Percentiles rank a stretch among this genome's conserved stretches.
phyloP scores from a whole-genome alignment of 2,113 vertebrate genomes.

The Brachirus orientalis region DNA sequence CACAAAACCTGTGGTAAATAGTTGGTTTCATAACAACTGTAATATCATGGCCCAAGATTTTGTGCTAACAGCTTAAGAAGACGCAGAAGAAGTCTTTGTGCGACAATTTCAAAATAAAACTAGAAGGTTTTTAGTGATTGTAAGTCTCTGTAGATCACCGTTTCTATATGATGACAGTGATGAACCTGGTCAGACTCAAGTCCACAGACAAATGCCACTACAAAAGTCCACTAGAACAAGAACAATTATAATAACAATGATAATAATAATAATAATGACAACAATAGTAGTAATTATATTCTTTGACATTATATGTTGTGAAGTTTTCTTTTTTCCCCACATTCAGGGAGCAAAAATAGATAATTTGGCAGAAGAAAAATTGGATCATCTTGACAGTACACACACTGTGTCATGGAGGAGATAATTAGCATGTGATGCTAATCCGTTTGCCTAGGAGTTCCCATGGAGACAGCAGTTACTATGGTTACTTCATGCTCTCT shows the following conservation, averaged over 20 bases:
- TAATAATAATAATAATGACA: constrained; percentile 49
- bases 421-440: constrained; percentile 65
- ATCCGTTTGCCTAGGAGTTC: constrained; percentile 50
- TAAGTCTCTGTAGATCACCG: constrained; percentile 8
- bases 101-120: constrained; percentile 2
- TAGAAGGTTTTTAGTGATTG: background rate
- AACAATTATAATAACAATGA: constrained; percentile 61
- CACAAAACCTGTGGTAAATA: constrained; percentile 11
- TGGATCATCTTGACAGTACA: constrained; percentile 36
- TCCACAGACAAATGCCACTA: constrained; percentile 73
- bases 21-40: too few relatives aligned
- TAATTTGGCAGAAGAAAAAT: constrained; percentile 62
- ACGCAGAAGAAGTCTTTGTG: constrained; percentile 5
- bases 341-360: constrained; percentile 68
- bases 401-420: constrained; percentile 35
- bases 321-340: constrained; percentile 30
- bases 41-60: constrained; percentile 28
- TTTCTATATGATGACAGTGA: constrained; percentile 17
- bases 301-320: constrained; percentile 27
- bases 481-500: constrained; percentile 66
- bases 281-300: constrained; percentile 41
- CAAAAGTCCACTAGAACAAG: constrained; percentile 71
- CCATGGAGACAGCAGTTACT: constrained; percentile 65
- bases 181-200: constrained; percentile 69
- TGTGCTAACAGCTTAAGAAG: constrained; percentile 28